A percentile compares a stretch with the other conserved stretches of the same genome.
phyloP scores from a whole-genome alignment of 2,113 vertebrate genomes.

The Sebastes schlegelii region DNA sequence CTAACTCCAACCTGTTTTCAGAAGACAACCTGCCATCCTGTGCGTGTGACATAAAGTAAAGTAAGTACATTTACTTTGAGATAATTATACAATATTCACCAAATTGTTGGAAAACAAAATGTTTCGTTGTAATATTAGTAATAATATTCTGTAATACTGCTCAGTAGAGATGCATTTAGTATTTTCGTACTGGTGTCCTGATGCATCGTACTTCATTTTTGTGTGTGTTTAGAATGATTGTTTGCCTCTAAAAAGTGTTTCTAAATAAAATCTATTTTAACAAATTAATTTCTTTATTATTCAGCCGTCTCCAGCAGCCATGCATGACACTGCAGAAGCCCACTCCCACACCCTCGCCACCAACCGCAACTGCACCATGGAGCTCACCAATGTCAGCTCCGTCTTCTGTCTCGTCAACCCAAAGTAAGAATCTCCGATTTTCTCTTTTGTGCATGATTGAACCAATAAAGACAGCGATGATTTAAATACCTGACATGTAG shows the following conservation, averaged over 20 bases:
- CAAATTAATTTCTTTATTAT: background rate
- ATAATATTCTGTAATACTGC: background rate
- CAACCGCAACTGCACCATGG: conserved; percentile 77
- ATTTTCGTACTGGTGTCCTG: background rate
- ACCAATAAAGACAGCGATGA: background rate
- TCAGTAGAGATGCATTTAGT: background rate
- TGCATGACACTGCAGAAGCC: conserved; percentile 71
- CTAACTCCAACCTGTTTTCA: conserved; percentile 23
- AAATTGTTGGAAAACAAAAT: background rate
- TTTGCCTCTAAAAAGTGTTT: background rate
- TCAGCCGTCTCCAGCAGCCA: conserved; percentile 20
- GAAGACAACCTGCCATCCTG: conserved; percentile 38
- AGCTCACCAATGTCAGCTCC: conserved; percentile 70
- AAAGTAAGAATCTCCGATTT: conserved; percentile 54
- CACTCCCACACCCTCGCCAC: conserved; percentile 64
- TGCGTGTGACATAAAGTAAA: conserved; percentile 21
- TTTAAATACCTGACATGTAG: background rate
- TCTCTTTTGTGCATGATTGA: background rate
- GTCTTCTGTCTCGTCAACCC: conserved; percentile 68
- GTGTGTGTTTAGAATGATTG: background rate
- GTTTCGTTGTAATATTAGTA: background rate
- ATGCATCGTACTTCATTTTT: background rate
- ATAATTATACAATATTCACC: background rate
- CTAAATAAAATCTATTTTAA: background rate
- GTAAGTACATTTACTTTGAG: conserved; percentile 54